Conservation (phyloP, 1,140 invertebrate species). For the Brachionus rotundiformis region DNA sequence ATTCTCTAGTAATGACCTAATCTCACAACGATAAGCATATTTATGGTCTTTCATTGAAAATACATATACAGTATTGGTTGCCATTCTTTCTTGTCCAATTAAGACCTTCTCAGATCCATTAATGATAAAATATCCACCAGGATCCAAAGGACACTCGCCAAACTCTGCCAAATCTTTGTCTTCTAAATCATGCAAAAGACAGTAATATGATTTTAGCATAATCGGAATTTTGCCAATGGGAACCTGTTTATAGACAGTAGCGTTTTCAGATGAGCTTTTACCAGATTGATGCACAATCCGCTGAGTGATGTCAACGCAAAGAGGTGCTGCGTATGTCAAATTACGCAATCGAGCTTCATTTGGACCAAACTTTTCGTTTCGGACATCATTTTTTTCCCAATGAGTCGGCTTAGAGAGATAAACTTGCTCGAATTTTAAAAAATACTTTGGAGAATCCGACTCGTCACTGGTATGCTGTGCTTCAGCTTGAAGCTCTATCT, state of each 20-base stretch:
- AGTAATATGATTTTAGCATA: slow-evolving; percentile 96
- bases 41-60: slow-evolving; percentile 94
- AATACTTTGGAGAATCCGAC: slow-evolving; percentile 85
- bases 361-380: slow-evolving; percentile 65
- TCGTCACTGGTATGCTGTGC: slow-evolving; percentile 89
- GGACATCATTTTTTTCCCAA: slow-evolving; percentile 69
- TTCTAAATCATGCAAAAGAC: slow-evolving; percentile 83
- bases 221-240: slow-evolving; percentile 99
- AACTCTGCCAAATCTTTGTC: slow-evolving; percentile 97
- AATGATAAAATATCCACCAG: slow-evolving; percentile 69
- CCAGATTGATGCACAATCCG: slow-evolving; percentile 60
- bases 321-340: slow-evolving; percentile 77
- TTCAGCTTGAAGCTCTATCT: slow-evolving; percentile 94
- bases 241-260: slow-evolving; percentile 69
- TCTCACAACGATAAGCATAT: slow-evolving; percentile 95
- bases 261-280: slow-evolving; percentile 78
- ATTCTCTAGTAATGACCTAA: slow-evolving; percentile 91
- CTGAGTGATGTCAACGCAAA: slow-evolving; percentile 98
- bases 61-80: slow-evolving; percentile 98
- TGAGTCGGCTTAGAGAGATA: slow-evolving; percentile 97
- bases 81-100: slow-evolving; percentile 99
- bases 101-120: slow-evolving; percentile 71
- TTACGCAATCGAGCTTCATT: slow-evolving; percentile 83
- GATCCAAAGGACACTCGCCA: slow-evolving; percentile 97
- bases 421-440: slow-evolving; percentile 96